Evolutionary conservation across 1,140 invertebrate genomes (phyloP).

Genomic region (Euwallacea similis): DNA sequence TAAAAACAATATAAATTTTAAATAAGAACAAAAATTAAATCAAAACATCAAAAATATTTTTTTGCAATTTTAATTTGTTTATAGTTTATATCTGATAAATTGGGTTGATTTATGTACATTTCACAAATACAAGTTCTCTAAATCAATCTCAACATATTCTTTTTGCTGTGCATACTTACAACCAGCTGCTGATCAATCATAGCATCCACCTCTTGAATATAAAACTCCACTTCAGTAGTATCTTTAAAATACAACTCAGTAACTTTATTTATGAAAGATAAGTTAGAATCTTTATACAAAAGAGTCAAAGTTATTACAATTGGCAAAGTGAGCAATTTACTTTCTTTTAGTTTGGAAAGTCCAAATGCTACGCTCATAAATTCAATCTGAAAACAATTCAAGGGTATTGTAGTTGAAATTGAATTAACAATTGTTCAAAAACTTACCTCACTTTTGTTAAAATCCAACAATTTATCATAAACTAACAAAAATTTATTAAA

Average conservation of each 20-base stretch:
- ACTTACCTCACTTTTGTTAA: slow-evolving; percentile 45
- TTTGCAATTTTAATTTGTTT: too few species aligned
- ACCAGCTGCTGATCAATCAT: slow-evolving; percentile 42
- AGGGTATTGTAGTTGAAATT: background rate
- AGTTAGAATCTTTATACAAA: slow-evolving; percentile 44
- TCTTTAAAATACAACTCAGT: slow-evolving; percentile 43
- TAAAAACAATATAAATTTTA: too few species aligned
- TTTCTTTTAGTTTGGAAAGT: slow-evolving; percentile 43
- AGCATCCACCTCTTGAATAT: slow-evolving; percentile 44
- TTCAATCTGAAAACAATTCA: slow-evolving; percentile 44
- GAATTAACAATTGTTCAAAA: background rate
- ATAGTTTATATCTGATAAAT: too few species aligned
- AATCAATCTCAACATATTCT: background rate
- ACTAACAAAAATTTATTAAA: slow-evolving; percentile 42
- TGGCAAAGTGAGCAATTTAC: slow-evolving; percentile 45
- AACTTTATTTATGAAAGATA: slow-evolving; percentile 44
- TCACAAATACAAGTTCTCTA: too few species aligned
- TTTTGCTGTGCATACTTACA: slow-evolving; percentile 37
- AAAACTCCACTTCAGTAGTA: slow-evolving; percentile 40
- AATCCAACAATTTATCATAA: slow-evolving; percentile 43
- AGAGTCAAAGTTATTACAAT: slow-evolving; percentile 45
- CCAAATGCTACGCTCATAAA: slow-evolving; percentile 46
- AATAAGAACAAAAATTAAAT: slow-evolving; percentile 7
- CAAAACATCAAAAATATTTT: background rate
- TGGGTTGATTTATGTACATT: too few species aligned